These are phyloP conservation scores for Chinchilla lanigera DNA, from an alignment of 2,113 vertebrate species.

Conservation along the genomic window DNA sequence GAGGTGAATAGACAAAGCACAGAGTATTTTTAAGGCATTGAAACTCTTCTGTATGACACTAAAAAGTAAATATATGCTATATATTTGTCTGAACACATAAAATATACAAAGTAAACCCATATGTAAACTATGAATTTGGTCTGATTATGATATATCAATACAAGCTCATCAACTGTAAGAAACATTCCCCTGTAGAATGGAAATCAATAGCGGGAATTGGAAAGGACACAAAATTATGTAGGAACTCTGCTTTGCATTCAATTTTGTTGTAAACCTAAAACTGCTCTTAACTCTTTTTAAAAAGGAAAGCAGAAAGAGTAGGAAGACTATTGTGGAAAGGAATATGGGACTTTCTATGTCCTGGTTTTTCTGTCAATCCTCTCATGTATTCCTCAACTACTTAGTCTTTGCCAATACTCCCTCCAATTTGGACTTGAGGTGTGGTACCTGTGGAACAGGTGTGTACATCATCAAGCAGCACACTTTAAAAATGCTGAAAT, in stretches of 20 bases:
- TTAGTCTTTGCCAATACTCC: too few species aligned
- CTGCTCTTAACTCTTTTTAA: background rate
- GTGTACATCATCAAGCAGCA: background rate
- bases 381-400: background rate
- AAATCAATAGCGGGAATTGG: background rate
- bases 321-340: background rate
- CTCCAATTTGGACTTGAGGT: background rate
- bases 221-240: background rate
- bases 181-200: too few species aligned
- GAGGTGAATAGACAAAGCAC: background rate
- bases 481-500: background rate
- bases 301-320: background rate
- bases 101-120: background rate
- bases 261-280: background rate
- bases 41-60: background rate
- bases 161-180: background rate
- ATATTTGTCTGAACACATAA: background rate
- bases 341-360: background rate
- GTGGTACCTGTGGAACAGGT: background rate
- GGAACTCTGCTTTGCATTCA: background rate
- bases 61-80: background rate
- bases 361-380: background rate
- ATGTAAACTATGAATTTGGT: too few species aligned
- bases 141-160: background rate
- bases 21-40: background rate